Evolutionary conservation across 2,797 vertebrate species (phyloP).

Genomic region (Sebastes steindachneri): DNA sequence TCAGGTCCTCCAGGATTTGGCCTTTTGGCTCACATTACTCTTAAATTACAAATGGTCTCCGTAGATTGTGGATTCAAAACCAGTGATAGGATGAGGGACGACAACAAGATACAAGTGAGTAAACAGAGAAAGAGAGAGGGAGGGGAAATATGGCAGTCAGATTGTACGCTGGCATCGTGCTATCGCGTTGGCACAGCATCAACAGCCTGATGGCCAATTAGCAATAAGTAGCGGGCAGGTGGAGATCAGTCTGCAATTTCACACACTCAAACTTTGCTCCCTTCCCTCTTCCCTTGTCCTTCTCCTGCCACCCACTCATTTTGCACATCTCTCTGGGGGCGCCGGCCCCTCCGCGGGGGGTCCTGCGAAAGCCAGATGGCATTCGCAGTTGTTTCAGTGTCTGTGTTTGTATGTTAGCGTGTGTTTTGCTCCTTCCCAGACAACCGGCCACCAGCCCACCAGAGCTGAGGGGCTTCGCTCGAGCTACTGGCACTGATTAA

Average conservation of each 20-base stretch:
- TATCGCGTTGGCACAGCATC: conserved; percentile 53
- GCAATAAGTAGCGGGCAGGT: conserved; percentile 57
- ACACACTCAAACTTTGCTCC: conserved; percentile 8
- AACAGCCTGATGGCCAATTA: conserved; percentile 67
- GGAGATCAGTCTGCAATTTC: conserved; percentile 38
- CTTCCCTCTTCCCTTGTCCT: not conserved
- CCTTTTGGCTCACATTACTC: conserved; percentile 44
- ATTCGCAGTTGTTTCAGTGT: conserved; percentile 34
- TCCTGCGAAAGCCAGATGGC: conserved; percentile 63
- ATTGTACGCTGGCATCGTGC: conserved; percentile 44
- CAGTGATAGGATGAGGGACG: conserved; percentile 16
- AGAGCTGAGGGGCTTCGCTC: conserved; percentile 46
- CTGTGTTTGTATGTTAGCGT: conserved; percentile 44
- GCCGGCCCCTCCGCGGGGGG: conserved; percentile 1
- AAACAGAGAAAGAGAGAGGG: conserved; percentile 12
- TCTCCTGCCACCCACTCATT: conserved; percentile 7
- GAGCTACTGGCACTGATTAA: conserved; percentile 59
- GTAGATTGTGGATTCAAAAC: conserved; percentile 12
- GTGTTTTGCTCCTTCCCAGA: conserved; percentile 45
- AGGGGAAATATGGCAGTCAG: conserved; percentile 42
- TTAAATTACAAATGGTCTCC: conserved; percentile 28
- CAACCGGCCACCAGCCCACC: conserved; percentile 39
- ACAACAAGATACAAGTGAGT: conserved; percentile 36
- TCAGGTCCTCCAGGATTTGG: conserved; percentile 29
- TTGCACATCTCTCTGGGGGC: conserved; percentile 3